Conservation (phyloP, 2,797 vertebrate species). For the Pseudocheirus occidentalis region DNA sequence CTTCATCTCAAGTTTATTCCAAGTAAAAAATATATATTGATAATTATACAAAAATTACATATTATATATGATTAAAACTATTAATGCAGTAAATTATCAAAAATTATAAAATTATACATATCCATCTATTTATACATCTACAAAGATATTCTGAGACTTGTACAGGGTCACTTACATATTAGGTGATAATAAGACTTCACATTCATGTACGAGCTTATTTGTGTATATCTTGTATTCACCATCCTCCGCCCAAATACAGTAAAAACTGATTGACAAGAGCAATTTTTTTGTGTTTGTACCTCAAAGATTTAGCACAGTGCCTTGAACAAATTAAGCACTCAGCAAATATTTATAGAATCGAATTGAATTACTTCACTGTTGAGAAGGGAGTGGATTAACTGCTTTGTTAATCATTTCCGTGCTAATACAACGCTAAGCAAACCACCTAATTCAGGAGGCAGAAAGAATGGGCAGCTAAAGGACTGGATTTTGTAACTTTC, state of each 20-base stretch:
- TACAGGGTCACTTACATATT: not conserved
- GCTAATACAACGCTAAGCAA: not conserved
- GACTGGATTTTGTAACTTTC: not conserved
- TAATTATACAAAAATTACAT: not conserved
- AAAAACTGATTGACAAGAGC: not conserved
- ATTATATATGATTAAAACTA: not conserved
- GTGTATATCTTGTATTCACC: not conserved
- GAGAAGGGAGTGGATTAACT: not conserved
- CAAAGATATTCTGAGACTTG: not conserved
- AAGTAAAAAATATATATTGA: not conserved
- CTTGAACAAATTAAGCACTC: not conserved
- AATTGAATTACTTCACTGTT: not conserved
- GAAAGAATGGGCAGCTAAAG: not conserved
- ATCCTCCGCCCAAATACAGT: not conserved
- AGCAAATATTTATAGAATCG: not conserved
- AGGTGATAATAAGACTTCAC: not conserved
- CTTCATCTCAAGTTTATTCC: not conserved
- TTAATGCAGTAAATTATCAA: not conserved
- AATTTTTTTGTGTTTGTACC: not conserved
- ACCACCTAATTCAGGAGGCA: not conserved
- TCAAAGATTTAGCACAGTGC: not conserved
- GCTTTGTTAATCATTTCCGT: not conserved
- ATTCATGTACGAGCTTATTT: not conserved
- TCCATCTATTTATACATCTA: not conserved
- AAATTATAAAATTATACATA: not conserved